Conservation (phyloP, 2,888 invertebrate species). For the Apamea sordens region DNA sequence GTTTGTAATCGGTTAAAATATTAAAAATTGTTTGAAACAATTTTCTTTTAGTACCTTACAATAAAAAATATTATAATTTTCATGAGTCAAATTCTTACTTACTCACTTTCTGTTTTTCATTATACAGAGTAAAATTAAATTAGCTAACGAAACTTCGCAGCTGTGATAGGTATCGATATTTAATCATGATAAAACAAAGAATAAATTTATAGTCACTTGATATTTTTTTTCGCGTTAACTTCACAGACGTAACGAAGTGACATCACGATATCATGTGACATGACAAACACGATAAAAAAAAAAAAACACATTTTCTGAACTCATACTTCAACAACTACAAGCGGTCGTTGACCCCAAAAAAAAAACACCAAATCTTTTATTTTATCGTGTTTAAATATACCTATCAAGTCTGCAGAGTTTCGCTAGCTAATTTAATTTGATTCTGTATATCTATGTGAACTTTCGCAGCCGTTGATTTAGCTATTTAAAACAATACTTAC, state of each 20-base stretch:
- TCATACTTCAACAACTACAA: not conserved
- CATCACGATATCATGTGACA: too few relatives aligned
- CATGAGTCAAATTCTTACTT: not conserved
- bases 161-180: too few relatives aligned
- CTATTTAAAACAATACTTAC: not conserved
- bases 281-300: too few relatives aligned
- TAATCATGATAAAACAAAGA: too few relatives aligned
- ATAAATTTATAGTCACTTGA: too few relatives aligned
- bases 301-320: not conserved
- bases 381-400: not conserved
- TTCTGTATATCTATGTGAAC: not conserved
- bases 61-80: not conserved
- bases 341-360: too few relatives aligned
- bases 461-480: too few relatives aligned
- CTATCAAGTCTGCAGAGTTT: not conserved
- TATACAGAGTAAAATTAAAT: too few relatives aligned
- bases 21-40: not conserved
- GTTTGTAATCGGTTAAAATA: not conserved
- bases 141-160: not conserved
- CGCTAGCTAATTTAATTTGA: not conserved
- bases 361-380: not conserved
- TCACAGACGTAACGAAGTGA: too few relatives aligned
- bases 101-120: not conserved
- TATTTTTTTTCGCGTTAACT: too few relatives aligned
- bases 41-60: too few relatives aligned